Percentiles rank a stretch among this genome's conserved stretches.
phyloP scores from a whole-genome alignment of 2,888 invertebrate genomes.

The Altica lythri region DNA sequence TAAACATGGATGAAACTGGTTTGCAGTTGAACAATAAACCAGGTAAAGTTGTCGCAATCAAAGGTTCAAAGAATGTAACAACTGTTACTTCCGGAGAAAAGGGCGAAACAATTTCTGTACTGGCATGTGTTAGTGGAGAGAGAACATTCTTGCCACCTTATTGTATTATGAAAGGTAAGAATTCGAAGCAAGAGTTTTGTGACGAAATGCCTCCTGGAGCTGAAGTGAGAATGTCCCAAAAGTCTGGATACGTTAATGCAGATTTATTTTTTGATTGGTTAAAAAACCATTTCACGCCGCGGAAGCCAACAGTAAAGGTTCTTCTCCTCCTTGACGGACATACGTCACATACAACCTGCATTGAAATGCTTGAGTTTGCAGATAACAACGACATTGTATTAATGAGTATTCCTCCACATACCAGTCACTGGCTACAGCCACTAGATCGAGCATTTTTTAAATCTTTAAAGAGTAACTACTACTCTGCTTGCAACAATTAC shows the following conservation, averaged over 20 bases:
- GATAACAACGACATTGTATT: neutral
- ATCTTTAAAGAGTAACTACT: conserved; percentile 13
- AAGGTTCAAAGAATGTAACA: neutral
- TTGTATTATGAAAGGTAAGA: neutral
- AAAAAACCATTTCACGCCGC: neutral
- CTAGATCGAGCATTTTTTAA: conserved; percentile 18
- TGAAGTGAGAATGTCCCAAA: neutral
- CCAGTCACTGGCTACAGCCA: conserved; percentile 10
- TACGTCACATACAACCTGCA: neutral
- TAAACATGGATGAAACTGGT: no score
- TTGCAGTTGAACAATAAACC: no score
- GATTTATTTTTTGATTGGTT: conserved; percentile 10
- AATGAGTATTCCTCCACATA: conserved; percentile 7
- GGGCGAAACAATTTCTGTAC: neutral
- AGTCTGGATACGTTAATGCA: conserved; percentile 4
- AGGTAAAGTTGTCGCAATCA: neutral
- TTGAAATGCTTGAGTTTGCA: conserved; percentile 6
- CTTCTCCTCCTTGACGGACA: conserved; percentile 3
- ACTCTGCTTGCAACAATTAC: neutral
- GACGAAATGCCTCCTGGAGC: neutral
- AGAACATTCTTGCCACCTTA: neutral
- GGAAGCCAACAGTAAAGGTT: conserved; percentile 2
- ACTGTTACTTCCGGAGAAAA: no score
- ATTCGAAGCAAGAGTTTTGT: conserved; percentile 2
- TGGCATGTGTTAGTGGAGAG: neutral